Percentiles rank a stretch among this genome's conserved stretches.
Evolutionary conservation across 2,888 invertebrate genomes (phyloP).

Genomic region (Idaea straminata): DNA sequence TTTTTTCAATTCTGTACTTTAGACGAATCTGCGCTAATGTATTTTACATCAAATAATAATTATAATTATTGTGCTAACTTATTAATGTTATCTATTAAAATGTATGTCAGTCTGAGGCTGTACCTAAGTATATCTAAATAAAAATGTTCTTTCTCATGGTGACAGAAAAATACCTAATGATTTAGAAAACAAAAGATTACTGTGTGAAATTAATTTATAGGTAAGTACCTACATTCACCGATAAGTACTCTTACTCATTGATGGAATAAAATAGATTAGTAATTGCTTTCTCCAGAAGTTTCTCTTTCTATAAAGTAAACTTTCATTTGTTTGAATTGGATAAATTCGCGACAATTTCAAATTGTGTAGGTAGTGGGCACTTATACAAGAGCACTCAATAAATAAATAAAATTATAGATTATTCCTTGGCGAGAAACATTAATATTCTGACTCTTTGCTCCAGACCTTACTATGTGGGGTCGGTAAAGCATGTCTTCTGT

Average conservation of each 20-base stretch:
- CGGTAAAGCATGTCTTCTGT: too few species aligned
- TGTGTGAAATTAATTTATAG: too few species aligned
- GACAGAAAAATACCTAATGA: too few species aligned
- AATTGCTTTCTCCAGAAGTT: slow-evolving; percentile 48
- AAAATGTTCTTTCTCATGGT: too few species aligned
- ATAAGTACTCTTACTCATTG: neutral
- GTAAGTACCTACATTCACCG: neutral
- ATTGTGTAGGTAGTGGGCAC: neutral
- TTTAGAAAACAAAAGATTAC: too few species aligned
- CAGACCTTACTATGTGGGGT: neutral
- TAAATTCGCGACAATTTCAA: slow-evolving; percentile 39
- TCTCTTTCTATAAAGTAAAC: slow-evolving; percentile 31
- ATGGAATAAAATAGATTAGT: slow-evolving; percentile 15
- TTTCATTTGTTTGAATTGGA: slow-evolving; percentile 50
- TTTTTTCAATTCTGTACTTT: too few species aligned
- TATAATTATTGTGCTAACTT: too few species aligned
- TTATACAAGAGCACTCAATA: neutral
- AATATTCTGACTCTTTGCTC: neutral
- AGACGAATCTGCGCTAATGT: too few species aligned
- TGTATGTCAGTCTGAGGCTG: too few species aligned
- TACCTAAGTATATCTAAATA: too few species aligned
- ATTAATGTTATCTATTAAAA: too few species aligned
- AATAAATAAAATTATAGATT: neutral
- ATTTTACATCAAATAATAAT: too few species aligned
- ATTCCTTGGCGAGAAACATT: neutral